A percentile compares a stretch with the other conserved stretches of the same genome.
These are phyloP conservation scores for Myopa testacea DNA, from an alignment of 2,888 invertebrate species.

Conservation along the genomic window DNA sequence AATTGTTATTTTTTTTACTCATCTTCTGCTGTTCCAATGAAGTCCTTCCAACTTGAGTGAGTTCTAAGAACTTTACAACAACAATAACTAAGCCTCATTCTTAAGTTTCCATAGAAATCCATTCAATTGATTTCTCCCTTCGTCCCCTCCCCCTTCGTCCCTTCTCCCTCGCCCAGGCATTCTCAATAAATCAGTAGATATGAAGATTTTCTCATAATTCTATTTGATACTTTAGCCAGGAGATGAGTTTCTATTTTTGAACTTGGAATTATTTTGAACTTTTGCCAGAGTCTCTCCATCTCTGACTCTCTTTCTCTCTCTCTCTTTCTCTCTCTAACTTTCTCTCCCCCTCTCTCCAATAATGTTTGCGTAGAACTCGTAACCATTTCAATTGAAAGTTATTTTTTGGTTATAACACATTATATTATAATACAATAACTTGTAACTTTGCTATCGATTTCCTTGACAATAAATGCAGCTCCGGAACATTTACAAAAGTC, in stretches of 20 bases:
- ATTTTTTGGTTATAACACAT: neutral
- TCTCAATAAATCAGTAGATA: neutral
- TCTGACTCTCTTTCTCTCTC: neutral
- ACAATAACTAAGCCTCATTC: too few relatives aligned
- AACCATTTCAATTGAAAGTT: neutral
- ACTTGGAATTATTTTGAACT: conserved; percentile 17
- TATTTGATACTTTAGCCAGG: neutral
- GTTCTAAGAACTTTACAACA: too few relatives aligned
- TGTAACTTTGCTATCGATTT: conserved; percentile 35
- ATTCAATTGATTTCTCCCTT: too few relatives aligned
- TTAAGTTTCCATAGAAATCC: too few relatives aligned
- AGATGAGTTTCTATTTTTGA: conserved; percentile 12
- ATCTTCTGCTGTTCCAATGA: too few relatives aligned
- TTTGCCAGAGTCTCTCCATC: neutral
- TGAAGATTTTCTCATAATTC: neutral
- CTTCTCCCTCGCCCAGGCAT: too few relatives aligned
- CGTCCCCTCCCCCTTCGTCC: too few relatives aligned
- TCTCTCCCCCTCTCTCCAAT: neutral
- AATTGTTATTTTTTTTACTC: too few relatives aligned
- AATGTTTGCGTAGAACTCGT: conserved; percentile 1
- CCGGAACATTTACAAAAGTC: conserved; percentile 5
- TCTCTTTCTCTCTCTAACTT: neutral
- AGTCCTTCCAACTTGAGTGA: too few relatives aligned
- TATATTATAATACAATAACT: neutral
- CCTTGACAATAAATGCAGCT: conserved; percentile 20